Base-by-base conservation (phyloP, 2,888 invertebrate genomes). In the Lasioglossum zephyrum region DNA sequence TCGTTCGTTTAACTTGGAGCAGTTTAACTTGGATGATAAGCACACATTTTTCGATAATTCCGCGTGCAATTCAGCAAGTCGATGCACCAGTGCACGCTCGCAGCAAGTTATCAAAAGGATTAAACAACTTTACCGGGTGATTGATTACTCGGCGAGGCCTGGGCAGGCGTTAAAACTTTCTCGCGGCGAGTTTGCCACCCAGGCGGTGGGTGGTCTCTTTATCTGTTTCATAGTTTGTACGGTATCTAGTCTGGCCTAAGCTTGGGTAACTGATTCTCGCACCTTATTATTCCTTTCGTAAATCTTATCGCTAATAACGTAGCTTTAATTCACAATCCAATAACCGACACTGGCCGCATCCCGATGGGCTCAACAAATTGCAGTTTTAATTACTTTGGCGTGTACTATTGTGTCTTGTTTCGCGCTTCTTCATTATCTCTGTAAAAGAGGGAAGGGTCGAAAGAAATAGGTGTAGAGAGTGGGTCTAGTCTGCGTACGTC, bases 71-170 rank as follows among this genome's bases (percentile, higher is more conserved):
- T 75, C 36, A 44, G 79, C 74, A 73, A 87, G 77, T 84, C 79
- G 76, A 63, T 53, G 57, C 84, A 39, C 22, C 70, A 44, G 79
- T 69, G 75, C 57, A 74, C 79, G 73, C 73, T 87, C 87, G 85
- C 87, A 81, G 86, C 88, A 87, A 92, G 92, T 93, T 93, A 92
- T 91, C 91, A 90, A 90, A 77, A 89, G 92, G 92, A 94, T 93
- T 93, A 93, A 94, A 92, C 92, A 93, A 93, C 92, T 93, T 93
- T 91, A 88, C 91, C 88, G 89, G 87, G 90, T 93, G 94, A 94
- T 94, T 93, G 93, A 94, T 94, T 91, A 90, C 92, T 92, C 87
- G 90, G 89, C 91, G 41, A 4, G 91, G 57, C 11, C 91, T 91
- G 81, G 89, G 85, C 88, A 87, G 88, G 88, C 92, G 92, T 92